Base-by-base conservation (phyloP, 2,888 invertebrate species). In the Dastarcus helophoroides region DNA sequence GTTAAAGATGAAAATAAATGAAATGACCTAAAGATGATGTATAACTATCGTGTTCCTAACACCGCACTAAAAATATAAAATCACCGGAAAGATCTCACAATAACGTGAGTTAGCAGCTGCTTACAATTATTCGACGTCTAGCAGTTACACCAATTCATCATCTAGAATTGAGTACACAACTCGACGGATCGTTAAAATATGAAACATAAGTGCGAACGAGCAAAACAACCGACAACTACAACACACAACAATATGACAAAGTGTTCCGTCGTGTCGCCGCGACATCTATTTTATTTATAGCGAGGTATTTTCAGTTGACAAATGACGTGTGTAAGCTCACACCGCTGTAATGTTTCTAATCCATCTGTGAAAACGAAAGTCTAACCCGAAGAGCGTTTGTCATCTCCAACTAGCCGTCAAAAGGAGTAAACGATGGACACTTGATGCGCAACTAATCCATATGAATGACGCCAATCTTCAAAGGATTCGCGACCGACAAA, bases 131-230 rank as follows among this genome's bases (percentile, higher is more conserved):
- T 48, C 43, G 41, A 39, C 40, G 48, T 47, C 46, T 43, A 33
- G 25, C 39, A 41, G 40, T 43, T 44, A 40, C 39, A 40, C 40
- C 35, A 45, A 51, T 51, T 48, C 49, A 50, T 51, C 51, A 51
- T 50, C 36, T 45, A 39, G 22, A 33, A 42, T 41, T 43, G 32
- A 40, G 39, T 43, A 44, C 48, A 47, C 37, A 42, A 37, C 43
- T 48, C 46, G 45, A 47, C 46, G 49, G 49, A 47, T 52, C 50
- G 52, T 54, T 54, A 54, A 54, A 54, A 52, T 53, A 51, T 48
- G 51, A 50, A 54, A 54, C 53, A 54, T 53, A 51, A 54, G 50
- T 50, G 50, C 41, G 49, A 48, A 53, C 48, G 46, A 50, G 46
- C 43, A 44, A 48, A 48, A 48, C 47, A 46, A 50, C 45, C 33